These are phyloP conservation scores for Mastomys natalensis DNA, from an alignment of 2,113 vertebrate genomes.

Conservation along the genomic window DNA sequence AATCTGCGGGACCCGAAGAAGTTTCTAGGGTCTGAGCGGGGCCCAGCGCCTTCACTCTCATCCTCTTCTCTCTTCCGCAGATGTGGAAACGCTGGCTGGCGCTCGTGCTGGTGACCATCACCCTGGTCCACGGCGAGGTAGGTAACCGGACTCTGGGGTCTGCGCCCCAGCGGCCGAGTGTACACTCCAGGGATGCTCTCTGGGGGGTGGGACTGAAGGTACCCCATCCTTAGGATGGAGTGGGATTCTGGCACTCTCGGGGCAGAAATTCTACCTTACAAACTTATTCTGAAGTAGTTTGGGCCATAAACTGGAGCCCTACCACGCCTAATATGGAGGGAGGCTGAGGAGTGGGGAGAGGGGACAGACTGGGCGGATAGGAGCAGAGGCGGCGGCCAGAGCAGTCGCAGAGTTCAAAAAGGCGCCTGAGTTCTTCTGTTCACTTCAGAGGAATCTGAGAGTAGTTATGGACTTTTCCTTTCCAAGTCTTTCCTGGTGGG, in stretches of 20 bases:
- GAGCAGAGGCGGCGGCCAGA: background rate
- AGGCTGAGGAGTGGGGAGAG: background rate
- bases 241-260: background rate
- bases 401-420: conserved; percentile 17
- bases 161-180: background rate
- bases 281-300: conserved; percentile 50
- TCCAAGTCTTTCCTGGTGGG: background rate
- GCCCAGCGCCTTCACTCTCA: conserved; percentile 28
- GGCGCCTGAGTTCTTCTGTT: conserved; percentile 24
- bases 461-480: conserved; percentile 42
- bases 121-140: conserved; percentile 86
- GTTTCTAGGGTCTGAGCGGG: conserved; percentile 70
- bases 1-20: conserved; percentile 66
- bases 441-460: conserved; percentile 35
- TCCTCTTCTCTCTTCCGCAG: conserved; percentile 79
- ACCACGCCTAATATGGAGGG: conserved; percentile 51
- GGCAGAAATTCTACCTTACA: background rate
- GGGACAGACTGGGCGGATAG: background rate
- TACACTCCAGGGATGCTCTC: conserved; percentile 8
- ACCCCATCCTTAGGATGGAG: background rate
- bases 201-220: background rate
- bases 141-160: conserved; percentile 17
- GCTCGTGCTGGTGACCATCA: conserved; percentile 81
- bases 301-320: conserved; percentile 14
- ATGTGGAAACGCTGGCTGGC: conserved; percentile 84